phyloP scores from a whole-genome alignment of 2,113 vertebrate genomes.

The Macrotis lagotis region DNA sequence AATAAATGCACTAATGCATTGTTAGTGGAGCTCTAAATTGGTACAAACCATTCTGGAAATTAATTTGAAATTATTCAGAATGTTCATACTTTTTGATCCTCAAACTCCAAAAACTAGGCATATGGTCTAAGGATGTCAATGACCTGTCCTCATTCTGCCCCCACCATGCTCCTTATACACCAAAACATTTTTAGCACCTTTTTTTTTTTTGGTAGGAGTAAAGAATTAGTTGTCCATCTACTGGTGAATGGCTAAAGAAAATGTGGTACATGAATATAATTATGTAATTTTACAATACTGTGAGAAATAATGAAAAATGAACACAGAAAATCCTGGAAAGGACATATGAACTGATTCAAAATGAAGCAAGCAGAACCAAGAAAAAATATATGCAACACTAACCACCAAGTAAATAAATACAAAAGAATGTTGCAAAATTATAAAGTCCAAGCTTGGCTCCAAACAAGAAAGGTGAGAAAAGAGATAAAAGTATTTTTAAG shows the following conservation, averaged over 20 bases:
- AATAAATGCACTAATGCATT: not conserved
- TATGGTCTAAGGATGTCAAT: not conserved
- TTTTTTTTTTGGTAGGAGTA: not conserved
- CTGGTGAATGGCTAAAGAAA: not conserved
- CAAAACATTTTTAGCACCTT: not conserved
- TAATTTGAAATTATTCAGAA: not conserved
- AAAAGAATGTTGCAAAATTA: not conserved
- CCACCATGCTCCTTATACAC: not conserved
- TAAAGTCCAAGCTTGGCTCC: not conserved
- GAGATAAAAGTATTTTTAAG: not conserved
- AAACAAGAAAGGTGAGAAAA: not conserved
- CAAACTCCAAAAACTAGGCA: not conserved
- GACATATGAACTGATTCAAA: not conserved
- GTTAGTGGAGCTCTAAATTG: not conserved
- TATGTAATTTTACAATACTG: not conserved
- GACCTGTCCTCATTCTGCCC: no score
- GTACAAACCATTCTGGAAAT: not conserved
- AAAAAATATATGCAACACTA: not conserved
- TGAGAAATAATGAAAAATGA: not conserved
- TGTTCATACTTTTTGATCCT: not conserved
- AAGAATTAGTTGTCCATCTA: not conserved
- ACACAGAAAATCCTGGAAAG: not conserved
- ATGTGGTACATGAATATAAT: not conserved
- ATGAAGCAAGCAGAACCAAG: not conserved
- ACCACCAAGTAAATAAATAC: not conserved